A percentile compares a stretch with the other conserved stretches of the same genome.
phyloP scores from a whole-genome alignment of 2,113 vertebrate genomes.

The Eurystomus gularis region DNA sequence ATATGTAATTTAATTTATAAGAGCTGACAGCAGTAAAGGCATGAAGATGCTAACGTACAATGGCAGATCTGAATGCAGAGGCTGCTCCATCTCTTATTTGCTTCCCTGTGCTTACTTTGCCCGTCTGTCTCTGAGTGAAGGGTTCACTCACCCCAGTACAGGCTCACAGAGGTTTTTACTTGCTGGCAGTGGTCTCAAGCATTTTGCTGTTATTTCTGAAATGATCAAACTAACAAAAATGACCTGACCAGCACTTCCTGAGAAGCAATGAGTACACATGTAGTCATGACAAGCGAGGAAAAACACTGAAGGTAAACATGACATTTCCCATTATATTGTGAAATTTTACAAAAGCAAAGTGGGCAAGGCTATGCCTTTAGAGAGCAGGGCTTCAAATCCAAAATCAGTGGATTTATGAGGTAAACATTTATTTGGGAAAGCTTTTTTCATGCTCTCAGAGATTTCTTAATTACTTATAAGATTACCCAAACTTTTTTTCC shows the following conservation, averaged over 20 bases:
- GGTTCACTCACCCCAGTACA: neutral
- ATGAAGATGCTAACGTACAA: neutral
- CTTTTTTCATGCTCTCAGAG: neutral
- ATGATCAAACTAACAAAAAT: neutral
- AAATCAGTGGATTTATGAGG: neutral
- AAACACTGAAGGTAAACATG: neutral
- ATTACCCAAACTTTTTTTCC: neutral
- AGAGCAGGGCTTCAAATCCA: neutral
- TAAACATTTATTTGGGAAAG: neutral
- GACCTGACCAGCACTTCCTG: neutral
- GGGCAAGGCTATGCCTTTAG: neutral
- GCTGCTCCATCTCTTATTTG: neutral
- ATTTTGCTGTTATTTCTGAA: neutral
- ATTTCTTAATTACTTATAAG: neutral
- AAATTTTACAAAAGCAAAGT: neutral
- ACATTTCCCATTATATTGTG: neutral
- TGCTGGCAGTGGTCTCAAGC: accelerated
- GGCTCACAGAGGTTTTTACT: neutral
- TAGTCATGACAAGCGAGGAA: neutral
- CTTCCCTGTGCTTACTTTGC: neutral
- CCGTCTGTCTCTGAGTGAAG: neutral
- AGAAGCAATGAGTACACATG: neutral
- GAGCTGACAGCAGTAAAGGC: neutral
- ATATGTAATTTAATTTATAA: too few relatives aligned
- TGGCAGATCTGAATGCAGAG: accelerated